Conservation (phyloP, 2,797 vertebrate species). For the Apogon hyalosoma region DNA sequence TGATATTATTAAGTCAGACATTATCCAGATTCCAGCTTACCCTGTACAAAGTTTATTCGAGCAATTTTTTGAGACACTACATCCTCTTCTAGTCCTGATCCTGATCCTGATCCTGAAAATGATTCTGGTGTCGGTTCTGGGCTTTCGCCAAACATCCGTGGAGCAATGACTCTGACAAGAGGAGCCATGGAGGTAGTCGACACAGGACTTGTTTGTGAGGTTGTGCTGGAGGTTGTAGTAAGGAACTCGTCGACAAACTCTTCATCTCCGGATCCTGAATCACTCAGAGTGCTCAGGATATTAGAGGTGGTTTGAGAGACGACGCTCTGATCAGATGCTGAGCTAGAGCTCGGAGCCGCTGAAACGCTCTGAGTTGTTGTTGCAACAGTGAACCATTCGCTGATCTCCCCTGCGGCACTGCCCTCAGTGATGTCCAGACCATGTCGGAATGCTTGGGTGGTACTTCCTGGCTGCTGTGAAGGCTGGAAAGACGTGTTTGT, state of each 20-base stretch:
- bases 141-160: fast-evolving
- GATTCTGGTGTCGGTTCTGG: neutral
- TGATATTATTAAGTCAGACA: neutral
- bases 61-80: no score
- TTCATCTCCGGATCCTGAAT: constrained; percentile 12
- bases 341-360: neutral
- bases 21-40: neutral
- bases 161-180: fast-evolving
- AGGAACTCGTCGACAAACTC: neutral
- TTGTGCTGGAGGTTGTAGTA: neutral
- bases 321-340: neutral
- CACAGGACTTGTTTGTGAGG: neutral
- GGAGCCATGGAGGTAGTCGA: neutral
- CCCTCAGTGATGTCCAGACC: constrained; percentile 21
- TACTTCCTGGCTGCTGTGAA: neutral
- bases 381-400: neutral
- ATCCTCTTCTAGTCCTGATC: neutral
- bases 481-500: neutral
- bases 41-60: neutral
- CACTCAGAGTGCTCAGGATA: neutral
- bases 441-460: neutral
- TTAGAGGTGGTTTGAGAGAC: neutral
- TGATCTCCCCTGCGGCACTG: neutral
- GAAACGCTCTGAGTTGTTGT: neutral
- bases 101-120: neutral